A percentile compares a stretch with the other conserved stretches of the same genome.
Evolutionary conservation across 2,888 invertebrate genomes (phyloP).

Genomic region (Ophion costatus): DNA sequence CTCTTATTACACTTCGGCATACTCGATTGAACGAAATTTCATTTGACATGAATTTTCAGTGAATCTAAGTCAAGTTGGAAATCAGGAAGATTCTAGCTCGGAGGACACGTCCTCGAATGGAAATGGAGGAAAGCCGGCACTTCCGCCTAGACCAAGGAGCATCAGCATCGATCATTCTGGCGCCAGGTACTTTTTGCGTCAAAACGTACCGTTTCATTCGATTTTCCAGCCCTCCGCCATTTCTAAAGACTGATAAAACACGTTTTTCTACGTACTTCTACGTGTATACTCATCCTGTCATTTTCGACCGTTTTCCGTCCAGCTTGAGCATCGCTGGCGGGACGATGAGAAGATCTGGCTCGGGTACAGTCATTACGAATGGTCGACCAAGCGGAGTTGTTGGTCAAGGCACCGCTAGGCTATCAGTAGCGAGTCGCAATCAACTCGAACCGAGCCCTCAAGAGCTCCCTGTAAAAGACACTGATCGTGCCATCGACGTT

Average conservation of each 20-base stretch:
- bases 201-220: no score
- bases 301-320: not conserved
- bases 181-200: constrained; percentile 71
- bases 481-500: constrained; percentile 82
- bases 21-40: constrained; percentile 2
- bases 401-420: constrained; percentile 74
- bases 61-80: constrained; percentile 88
- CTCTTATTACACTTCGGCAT: constrained; percentile 15
- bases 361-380: constrained; percentile 77
- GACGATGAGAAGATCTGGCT: constrained; percentile 77
- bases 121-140: constrained; percentile 85
- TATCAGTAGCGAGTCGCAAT: constrained; percentile 75
- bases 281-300: not conserved
- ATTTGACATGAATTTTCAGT: constrained; percentile 83
- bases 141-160: constrained; percentile 88
- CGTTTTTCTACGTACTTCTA: no score
- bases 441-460: constrained; percentile 81
- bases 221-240: no score
- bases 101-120: constrained; percentile 87
- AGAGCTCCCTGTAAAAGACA: constrained; percentile 83
- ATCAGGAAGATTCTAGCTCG: constrained; percentile 92
- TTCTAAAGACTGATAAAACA: no score
- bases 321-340: constrained; percentile 76
- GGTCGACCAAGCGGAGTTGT: constrained; percentile 73
- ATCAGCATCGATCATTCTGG: constrained; percentile 86